Evolutionary conservation across 2,888 invertebrate genomes (phyloP), one percentile per base, ranked within the genome.

Genomic region (Netelia melanura): DNA sequence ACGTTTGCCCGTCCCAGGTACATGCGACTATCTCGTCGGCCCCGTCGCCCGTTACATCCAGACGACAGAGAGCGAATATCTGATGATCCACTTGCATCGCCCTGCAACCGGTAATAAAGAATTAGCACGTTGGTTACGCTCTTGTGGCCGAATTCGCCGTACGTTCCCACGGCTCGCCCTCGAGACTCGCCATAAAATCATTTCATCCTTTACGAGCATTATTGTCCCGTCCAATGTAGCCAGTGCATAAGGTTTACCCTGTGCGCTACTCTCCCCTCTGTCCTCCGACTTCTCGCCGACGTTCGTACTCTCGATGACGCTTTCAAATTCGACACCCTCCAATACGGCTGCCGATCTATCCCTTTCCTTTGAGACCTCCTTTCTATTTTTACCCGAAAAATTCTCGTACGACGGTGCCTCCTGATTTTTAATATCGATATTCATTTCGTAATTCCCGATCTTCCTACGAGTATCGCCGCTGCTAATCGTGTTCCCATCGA

Each of bases 1-100:
- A 97, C 0, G 97, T 97, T 90, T 96, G 96, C 0, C 97, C 97
- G 90, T 97, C 96, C 96, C 97, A 97, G 0, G 96, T 95, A 92
- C 97, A 97, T 0, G 95, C 96, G 3, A 97, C 95, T 67, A 97
- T 95, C 89, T 97, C 96, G 87, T 97, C 96, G 5, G 94, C 94
- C 1, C 96, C 96, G 91, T 96, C 95, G 83, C 95, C 95, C 86
- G 95, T 95, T 1, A 96, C 94, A 85, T 95, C 96, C 58, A 97
- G 91, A 92, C 96, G 96, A 68, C 95, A 95, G 11, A 97, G 90
- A 2, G 96, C 95, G 91, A 97, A 96, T 87, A 97, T 94, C 92
- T 96, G 96, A 91, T 96, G 96, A 91, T 97, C 96, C 0, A 97
- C 96, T 90, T 96, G 96, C 89, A 96, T 94, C 6, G 96, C 95